Evolutionary conservation across 2,888 invertebrate genomes (phyloP).

Genomic region (Noctua pronuba): DNA sequence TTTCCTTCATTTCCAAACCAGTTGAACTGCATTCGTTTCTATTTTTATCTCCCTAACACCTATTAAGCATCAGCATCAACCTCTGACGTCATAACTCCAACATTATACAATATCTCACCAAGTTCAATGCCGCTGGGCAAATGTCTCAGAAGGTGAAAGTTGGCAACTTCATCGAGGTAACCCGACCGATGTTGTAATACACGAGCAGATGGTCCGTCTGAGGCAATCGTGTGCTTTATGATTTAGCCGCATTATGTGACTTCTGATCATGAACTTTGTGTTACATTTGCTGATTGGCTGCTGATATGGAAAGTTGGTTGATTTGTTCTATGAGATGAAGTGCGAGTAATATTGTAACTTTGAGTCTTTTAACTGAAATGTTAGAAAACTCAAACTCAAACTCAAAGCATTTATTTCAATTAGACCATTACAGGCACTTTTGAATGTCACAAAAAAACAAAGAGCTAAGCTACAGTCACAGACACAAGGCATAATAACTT

Average conservation of each 20-base stretch:
- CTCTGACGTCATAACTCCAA: slow-evolving; percentile 64
- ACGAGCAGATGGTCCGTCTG: slow-evolving; percentile 57
- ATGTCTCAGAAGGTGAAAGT: slow-evolving; percentile 84
- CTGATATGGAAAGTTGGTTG: slow-evolving; percentile 14
- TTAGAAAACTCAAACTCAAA: too few relatives aligned
- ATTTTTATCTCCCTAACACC: slow-evolving; percentile 4
- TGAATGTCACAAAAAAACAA: too few relatives aligned
- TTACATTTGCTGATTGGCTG: slow-evolving; percentile 19
- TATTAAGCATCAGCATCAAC: not conserved
- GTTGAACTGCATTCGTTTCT: not conserved
- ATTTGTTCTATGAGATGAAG: not conserved
- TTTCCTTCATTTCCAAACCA: slow-evolving; percentile 21
- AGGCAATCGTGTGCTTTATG: slow-evolving; percentile 50
- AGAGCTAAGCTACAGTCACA: too few relatives aligned
- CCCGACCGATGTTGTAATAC: slow-evolving; percentile 65
- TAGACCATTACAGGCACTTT: too few relatives aligned
- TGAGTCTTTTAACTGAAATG: not conserved
- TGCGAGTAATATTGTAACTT: not conserved
- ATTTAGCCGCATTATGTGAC: slow-evolving; percentile 55
- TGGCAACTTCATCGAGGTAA: slow-evolving; percentile 70
- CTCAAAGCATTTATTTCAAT: too few relatives aligned
- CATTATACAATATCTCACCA: slow-evolving; percentile 72
- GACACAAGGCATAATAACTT: too few relatives aligned
- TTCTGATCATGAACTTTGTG: slow-evolving; percentile 67
- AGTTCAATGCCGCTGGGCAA: slow-evolving; percentile 85